phyloP scores from a whole-genome alignment of 2,797 vertebrate species.

The Pipistrellus nathusii region DNA sequence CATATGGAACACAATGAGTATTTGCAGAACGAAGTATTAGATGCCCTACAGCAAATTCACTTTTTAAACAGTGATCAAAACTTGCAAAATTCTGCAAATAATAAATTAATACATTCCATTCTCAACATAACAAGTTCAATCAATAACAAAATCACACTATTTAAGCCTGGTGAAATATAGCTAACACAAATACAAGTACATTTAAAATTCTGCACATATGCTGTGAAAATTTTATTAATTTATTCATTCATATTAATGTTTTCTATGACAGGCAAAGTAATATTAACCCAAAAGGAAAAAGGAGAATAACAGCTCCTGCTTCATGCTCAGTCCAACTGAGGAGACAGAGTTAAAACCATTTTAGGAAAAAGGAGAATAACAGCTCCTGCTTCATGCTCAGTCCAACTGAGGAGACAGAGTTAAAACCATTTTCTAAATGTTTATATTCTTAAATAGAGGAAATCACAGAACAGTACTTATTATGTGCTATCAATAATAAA shows the following conservation, averaged over 20 bases:
- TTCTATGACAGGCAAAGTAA: neutral
- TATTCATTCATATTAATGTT: conserved; percentile 50
- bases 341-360: conserved; percentile 36
- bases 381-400: neutral
- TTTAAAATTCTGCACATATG: conserved; percentile 25
- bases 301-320: neutral
- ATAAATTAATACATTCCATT: conserved; percentile 49
- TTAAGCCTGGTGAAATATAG: conserved; percentile 11
- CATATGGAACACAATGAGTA: conserved; percentile 60
- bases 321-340: neutral
- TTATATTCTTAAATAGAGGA: neutral
- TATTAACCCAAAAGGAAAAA: too few species aligned
- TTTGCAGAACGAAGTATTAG: conserved; percentile 33
- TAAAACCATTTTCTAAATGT: neutral
- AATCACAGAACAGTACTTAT: conserved; percentile 35
- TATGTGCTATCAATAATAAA: conserved; percentile 21
- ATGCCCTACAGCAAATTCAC: neutral
- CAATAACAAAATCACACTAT: conserved; percentile 21
- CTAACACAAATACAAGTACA: conserved; percentile 52
- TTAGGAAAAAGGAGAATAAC: conserved; percentile 30
- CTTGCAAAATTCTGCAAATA: conserved; percentile 38
- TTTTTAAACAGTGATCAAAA: conserved; percentile 59
- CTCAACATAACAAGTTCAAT: conserved; percentile 43
- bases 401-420: neutral
- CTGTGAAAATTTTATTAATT: conserved; percentile 41